Conservation (phyloP, 2,888 invertebrate species). For the Dasypolia templi region DNA sequence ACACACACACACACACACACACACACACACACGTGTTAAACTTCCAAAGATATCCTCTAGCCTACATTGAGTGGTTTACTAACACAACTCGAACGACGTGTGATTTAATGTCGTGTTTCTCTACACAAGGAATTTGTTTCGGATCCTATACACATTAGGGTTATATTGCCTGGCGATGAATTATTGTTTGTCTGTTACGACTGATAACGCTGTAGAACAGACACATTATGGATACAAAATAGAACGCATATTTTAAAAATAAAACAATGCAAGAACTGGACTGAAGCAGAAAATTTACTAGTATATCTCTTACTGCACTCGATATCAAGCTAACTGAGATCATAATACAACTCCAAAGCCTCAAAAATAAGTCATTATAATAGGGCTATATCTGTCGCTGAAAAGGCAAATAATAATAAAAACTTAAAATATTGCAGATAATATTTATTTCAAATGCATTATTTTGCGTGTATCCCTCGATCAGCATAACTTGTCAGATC, state of each 20-base stretch:
- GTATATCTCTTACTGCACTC: slow-evolving; percentile 9
- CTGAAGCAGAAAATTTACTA: not conserved
- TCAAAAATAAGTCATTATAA: slow-evolving; percentile 18
- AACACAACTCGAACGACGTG: slow-evolving; percentile 10
- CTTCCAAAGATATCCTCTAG: not conserved
- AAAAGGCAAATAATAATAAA: slow-evolving; percentile 9
- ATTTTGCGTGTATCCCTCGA: slow-evolving; percentile 8
- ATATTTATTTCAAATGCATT: slow-evolving; percentile 30
- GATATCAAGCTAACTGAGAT: slow-evolving; percentile 9
- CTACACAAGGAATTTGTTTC: slow-evolving; percentile 4
- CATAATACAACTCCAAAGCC: slow-evolving; percentile 18
- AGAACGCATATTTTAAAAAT: not conserved
- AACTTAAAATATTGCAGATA: not conserved
- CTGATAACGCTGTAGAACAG: not conserved
- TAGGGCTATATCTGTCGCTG: not conserved
- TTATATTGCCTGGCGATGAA: slow-evolving; percentile 2
- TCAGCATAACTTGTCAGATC: slow-evolving; percentile 21
- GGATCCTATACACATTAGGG: not conserved
- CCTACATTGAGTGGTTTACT: slow-evolving; percentile 1
- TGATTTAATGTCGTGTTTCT: slow-evolving; percentile 32
- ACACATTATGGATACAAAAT: not conserved
- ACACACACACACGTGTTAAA: slow-evolving; percentile 8
- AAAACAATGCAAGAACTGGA: not conserved
- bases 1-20: not conserved
- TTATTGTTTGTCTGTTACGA: slow-evolving; percentile 1